Percentiles rank a stretch among this genome's conserved stretches.
Conservation (phyloP, 2,113 vertebrate species). For the Cynopterus brachyotis region DNA sequence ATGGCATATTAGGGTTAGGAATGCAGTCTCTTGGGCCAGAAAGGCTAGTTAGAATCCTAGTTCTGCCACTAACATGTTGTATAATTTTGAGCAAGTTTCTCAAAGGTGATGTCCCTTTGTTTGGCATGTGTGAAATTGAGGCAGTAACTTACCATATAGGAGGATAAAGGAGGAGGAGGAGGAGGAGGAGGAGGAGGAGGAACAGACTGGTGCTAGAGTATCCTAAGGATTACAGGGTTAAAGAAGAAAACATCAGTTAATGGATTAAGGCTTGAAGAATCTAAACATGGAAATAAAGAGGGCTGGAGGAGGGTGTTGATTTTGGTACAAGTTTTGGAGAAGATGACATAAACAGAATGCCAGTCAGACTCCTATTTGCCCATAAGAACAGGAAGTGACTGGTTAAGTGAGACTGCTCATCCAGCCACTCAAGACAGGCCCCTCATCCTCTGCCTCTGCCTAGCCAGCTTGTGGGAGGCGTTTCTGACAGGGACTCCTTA, state of each 20-base stretch:
- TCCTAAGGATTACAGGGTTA: neutral
- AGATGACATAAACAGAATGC: neutral
- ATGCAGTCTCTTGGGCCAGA: neutral
- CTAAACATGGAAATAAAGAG: neutral
- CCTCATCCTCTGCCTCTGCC: neutral
- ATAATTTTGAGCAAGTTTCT: conserved; percentile 25
- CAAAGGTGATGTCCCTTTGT: neutral
- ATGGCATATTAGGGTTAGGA: neutral
- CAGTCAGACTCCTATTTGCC: neutral
- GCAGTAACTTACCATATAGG: neutral
- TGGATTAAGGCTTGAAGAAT: neutral
- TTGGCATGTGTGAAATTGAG: neutral
- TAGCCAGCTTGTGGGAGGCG: neutral
- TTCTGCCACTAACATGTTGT: neutral
- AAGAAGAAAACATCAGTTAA: neutral
- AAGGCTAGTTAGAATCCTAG: neutral
- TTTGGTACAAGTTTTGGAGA: conserved; percentile 11
- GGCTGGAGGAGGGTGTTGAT: neutral
- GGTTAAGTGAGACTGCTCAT: neutral
- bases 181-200: neutral
- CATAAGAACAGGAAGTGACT: neutral
- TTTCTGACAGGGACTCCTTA: neutral
- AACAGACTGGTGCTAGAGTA: neutral
- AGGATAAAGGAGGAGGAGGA: neutral
- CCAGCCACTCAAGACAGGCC: neutral